Evolutionary conservation across 2,888 invertebrate genomes (phyloP), one percentile per base, ranked within the genome.

Genomic region (Diloba caeruleocephala): DNA sequence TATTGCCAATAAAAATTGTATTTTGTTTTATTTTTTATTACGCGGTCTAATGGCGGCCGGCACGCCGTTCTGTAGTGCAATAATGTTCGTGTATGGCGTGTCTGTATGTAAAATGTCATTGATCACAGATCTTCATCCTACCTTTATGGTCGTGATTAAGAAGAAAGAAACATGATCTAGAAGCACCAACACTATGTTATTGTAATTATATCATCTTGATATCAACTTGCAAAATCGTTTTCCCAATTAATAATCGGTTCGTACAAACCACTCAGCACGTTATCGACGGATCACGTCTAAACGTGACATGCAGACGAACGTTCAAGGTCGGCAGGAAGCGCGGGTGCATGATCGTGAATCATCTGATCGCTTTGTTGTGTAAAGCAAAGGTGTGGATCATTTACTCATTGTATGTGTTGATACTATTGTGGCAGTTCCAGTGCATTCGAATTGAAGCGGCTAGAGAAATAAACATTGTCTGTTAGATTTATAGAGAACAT

Each of bases 261-360:
- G 15, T 28, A 17, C 14, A 8, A 10, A 17, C 1, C 15, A 25
- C 12, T 3, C 13, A 7, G 19, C 36, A n/a, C 1, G 33, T 13
- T 28, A 31, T 15, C 28, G 50, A 10, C 25, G 43, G 37, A 52
- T 59, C 61, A 48, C 12, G 49, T 46, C n/a, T 23, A 37, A n/a
- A 34, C 68, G 61, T 59, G 52, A 19, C 52, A 37, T 26, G 41
- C 67, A 52, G 50, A 62, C 46, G 64, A 26, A 34, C 56, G 23
- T 58, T 50, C 72, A 57, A 67, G 67, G 67, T 52, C 58, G 71
- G 39, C 74, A 68, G 76, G 75, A 72, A 74, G 43, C 55, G 50
- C 52, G 13, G 45, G 73, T 59, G 69, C 63, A 61, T 49, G 37
- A 10, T 52, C 48, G 39, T 67, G 70, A 69, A 54, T 69, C 70